Percentiles rank a stretch among this genome's conserved stretches.
Conservation (phyloP, 1,140 invertebrate genomes). For the Bilobella aurantiaca region DNA sequence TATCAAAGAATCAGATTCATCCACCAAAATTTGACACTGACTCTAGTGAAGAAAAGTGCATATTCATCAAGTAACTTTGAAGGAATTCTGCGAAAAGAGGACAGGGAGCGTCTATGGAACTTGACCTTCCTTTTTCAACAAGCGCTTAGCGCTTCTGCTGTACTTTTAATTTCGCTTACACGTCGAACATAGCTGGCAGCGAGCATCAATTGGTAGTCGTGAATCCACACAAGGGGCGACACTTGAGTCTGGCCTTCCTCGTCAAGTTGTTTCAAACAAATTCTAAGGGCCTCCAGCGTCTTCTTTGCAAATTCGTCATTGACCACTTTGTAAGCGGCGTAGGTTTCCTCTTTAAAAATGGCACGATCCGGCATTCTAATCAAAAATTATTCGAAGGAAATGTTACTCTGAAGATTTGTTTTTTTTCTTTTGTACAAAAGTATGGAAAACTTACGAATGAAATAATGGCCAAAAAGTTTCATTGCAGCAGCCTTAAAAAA, state of each 20-base stretch:
- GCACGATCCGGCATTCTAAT: slow-evolving; percentile 38
- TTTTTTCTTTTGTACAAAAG: slow-evolving; percentile 4
- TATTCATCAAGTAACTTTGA: too few species aligned
- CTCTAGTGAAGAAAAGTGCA: too few species aligned
- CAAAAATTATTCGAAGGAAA: not conserved
- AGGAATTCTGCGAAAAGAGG: too few species aligned
- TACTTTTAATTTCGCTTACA: too few species aligned
- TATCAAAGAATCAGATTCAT: too few species aligned
- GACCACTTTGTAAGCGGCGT: slow-evolving; percentile 40
- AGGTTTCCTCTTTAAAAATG: slow-evolving; percentile 39
- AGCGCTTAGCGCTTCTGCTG: too few species aligned
- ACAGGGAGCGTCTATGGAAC: too few species aligned
- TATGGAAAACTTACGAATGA: slow-evolving; percentile 36
- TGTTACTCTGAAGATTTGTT: too few species aligned
- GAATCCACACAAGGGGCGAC: slow-evolving; percentile 43
- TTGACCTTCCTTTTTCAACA: too few species aligned
- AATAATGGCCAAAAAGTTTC: slow-evolving; percentile 58
- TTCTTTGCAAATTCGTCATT: slow-evolving; percentile 40
- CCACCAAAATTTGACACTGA: too few species aligned
- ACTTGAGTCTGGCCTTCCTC: slow-evolving; percentile 32
- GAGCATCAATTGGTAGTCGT: slow-evolving; percentile 44
- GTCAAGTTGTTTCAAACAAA: slow-evolving; percentile 35
- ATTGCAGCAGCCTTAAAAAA: slow-evolving; percentile 61
- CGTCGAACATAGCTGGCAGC: slow-evolving; percentile 40
- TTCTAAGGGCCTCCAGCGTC: slow-evolving; percentile 38